phyloP scores from a whole-genome alignment of 2,797 vertebrate species.

The Liparis tanakae region DNA sequence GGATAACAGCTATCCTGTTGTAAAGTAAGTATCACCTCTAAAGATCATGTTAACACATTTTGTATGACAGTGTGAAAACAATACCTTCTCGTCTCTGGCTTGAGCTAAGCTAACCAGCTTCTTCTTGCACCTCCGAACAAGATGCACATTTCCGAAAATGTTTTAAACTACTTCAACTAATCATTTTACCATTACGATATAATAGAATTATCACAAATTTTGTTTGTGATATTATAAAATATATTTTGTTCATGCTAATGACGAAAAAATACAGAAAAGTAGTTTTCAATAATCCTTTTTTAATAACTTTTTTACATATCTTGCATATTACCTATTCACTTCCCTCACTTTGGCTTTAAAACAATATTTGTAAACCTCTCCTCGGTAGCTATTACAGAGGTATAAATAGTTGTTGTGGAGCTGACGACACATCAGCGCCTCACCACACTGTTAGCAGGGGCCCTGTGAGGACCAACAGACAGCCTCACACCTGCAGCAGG shows the following conservation, averaged over 20 bases:
- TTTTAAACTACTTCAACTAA: not conserved
- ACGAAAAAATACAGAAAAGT: not conserved
- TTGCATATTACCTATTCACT: constrained; percentile 11
- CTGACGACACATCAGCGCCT: constrained; percentile 64
- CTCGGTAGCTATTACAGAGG: constrained; percentile 39
- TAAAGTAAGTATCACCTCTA: not conserved
- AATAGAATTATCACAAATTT: not conserved
- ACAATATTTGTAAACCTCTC: constrained; percentile 46
- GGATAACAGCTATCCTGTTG: not conserved
- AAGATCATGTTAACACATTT: not conserved
- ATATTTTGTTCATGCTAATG: not conserved
- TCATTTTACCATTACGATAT: not conserved
- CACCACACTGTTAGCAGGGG: constrained; percentile 55
- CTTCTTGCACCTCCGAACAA: not conserved
- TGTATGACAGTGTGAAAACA: not conserved
- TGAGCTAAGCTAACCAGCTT: not conserved
- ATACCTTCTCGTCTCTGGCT: not conserved
- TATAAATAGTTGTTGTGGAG: constrained; percentile 66
- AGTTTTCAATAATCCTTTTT: constrained; percentile 14
- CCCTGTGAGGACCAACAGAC: constrained; percentile 47
- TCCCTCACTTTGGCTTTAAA: constrained; percentile 3
- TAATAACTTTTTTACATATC: constrained; percentile 13
- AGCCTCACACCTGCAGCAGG: constrained; percentile 73
- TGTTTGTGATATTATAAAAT: not conserved
- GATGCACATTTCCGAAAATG: not conserved